These are phyloP conservation scores for Acleris cristana DNA, from an alignment of 2,888 invertebrate genomes.

Conservation along the genomic window DNA sequence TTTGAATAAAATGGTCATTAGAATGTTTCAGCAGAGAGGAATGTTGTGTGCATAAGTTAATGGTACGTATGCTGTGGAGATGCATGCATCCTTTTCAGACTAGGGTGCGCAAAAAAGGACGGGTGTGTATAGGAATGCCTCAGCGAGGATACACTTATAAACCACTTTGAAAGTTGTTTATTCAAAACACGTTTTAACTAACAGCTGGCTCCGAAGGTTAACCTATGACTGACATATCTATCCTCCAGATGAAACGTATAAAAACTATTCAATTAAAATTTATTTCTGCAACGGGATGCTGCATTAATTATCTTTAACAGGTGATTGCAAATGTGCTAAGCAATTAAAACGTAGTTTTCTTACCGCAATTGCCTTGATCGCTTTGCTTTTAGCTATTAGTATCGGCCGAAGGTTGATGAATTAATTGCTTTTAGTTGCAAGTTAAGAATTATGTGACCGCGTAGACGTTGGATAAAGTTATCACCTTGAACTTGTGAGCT, in stretches of 20 bases:
- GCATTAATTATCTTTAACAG: constrained; percentile 6
- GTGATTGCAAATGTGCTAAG: constrained; percentile 7
- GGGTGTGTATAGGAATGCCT: too few species aligned
- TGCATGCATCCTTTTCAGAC: too few species aligned
- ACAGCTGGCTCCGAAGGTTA: background rate
- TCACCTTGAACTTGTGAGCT: too few species aligned
- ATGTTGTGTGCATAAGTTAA: background rate
- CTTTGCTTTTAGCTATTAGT: constrained; percentile 14
- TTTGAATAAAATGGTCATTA: constrained; percentile 20
- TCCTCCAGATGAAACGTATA: background rate
- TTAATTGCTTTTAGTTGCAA: constrained; percentile 24
- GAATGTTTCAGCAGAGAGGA: background rate
- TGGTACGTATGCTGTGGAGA: too few species aligned
- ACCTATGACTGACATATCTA: background rate
- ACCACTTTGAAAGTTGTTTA: constrained; percentile 1
- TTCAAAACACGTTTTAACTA: background rate
- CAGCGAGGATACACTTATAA: too few species aligned
- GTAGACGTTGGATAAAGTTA: too few species aligned
- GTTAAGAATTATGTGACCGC: background rate
- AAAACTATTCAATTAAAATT: background rate
- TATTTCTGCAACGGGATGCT: background rate
- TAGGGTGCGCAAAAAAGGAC: too few species aligned
- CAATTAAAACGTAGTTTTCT: constrained; percentile 10
- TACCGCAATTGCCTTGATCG: constrained; percentile 13
- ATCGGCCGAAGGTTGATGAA: constrained; percentile 2